Conservation (phyloP, 2,888 invertebrate genomes). For the Phragmatobia fuliginosa region DNA sequence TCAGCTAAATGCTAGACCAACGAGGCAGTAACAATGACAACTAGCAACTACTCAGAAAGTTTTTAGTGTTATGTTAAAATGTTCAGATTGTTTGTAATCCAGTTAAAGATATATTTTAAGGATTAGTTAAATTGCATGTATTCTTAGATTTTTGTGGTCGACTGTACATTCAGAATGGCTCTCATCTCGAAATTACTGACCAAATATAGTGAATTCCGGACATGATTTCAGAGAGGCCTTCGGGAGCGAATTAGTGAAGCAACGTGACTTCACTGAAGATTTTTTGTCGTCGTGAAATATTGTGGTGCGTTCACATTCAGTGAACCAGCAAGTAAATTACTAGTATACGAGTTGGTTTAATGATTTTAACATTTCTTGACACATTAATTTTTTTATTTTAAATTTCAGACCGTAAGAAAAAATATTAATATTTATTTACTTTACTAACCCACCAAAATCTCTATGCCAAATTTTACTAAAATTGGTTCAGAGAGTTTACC, state of each 20-base stretch:
- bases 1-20: too few species aligned
- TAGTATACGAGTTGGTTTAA: too few species aligned
- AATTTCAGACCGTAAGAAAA: neutral
- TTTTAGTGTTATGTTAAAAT: neutral
- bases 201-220: constrained; percentile 75
- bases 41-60: neutral
- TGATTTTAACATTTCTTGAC: too few species aligned
- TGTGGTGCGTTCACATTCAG: constrained; percentile 54
- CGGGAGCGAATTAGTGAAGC: constrained; percentile 78
- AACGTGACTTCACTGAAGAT: constrained; percentile 80
- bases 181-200: constrained; percentile 67
- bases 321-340: constrained; percentile 13
- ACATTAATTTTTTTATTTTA: too few species aligned
- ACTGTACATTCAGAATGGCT: constrained; percentile 52
- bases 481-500: too few species aligned
- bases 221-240: constrained; percentile 74
- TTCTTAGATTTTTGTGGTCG: neutral
- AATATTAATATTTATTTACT: too few species aligned
- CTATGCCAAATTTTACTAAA: too few species aligned
- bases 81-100: neutral
- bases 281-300: constrained; percentile 74
- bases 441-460: too few species aligned
- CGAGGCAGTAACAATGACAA: neutral
- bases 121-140: neutral
- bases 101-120: neutral